A percentile compares a stretch with the other conserved stretches of the same genome.
Evolutionary conservation across 2,113 vertebrate species (phyloP).

Genomic region (Brachionichthys hirsutus): DNA sequence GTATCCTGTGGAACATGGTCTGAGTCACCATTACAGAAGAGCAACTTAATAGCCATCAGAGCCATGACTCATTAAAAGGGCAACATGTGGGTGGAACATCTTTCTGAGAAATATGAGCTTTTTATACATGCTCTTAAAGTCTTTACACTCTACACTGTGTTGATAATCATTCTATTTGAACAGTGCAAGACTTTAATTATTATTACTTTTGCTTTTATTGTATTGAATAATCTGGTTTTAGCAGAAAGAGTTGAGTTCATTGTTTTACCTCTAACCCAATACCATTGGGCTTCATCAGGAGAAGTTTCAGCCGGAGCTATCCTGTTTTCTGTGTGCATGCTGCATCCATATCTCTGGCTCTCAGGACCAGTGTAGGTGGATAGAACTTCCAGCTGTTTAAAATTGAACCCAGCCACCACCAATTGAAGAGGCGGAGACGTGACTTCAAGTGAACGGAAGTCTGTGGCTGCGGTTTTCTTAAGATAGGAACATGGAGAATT

Average conservation of each 20-base stretch:
- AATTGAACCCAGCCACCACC: conserved; percentile 16
- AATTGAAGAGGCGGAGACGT: conserved; percentile 15
- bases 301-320: neutral
- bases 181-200: too few relatives aligned
- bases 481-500: conserved; percentile 34
- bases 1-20: conserved; percentile 26
- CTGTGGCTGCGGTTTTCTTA: conserved; percentile 6
- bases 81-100: neutral
- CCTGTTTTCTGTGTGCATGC: too few relatives aligned
- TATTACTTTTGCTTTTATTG: too few relatives aligned
- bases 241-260: too few relatives aligned
- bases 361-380: conserved; percentile 29
- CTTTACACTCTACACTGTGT: too few relatives aligned
- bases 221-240: too few relatives aligned
- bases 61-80: neutral
- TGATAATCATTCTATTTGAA: too few relatives aligned
- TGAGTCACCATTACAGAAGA: conserved; percentile 23
- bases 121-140: too few relatives aligned
- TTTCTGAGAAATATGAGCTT: too few relatives aligned
- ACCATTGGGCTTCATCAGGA: neutral
- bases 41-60: conserved; percentile 9
- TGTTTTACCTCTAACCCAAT: too few relatives aligned
- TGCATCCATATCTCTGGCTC: conserved; percentile 17
- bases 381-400: conserved; percentile 20
- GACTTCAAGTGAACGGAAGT: conserved; percentile 6